Evolutionary conservation across 2,113 vertebrate genomes (phyloP).

Genomic region (Cololabis saira): DNA sequence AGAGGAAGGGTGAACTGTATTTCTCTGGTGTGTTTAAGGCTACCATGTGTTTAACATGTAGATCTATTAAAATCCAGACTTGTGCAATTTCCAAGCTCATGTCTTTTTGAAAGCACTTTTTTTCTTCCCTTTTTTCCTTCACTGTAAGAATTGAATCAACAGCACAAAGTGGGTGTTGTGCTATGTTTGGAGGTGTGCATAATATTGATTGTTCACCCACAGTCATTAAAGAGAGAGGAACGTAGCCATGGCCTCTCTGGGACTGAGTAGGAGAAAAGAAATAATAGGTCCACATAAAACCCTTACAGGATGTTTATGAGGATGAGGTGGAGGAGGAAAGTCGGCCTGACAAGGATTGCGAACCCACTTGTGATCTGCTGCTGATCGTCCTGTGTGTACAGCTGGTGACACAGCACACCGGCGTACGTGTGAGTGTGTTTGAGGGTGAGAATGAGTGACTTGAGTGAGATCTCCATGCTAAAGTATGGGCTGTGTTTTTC

Average conservation of each 20-base stretch:
- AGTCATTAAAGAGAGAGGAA: constrained; percentile 72
- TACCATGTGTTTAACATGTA: constrained; percentile 3
- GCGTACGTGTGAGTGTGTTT: constrained; percentile 7
- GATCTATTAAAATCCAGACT: constrained; percentile 1
- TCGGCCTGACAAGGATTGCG: constrained; percentile 50
- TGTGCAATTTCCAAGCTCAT: background rate
- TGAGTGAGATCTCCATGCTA: constrained; percentile 40
- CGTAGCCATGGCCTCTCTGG: constrained; percentile 58
- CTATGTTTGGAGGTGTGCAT: constrained; percentile 74
- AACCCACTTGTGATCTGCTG: constrained; percentile 44
- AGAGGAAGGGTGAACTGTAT: background rate
- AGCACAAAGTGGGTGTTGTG: constrained; percentile 58
- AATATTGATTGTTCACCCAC: constrained; percentile 75
- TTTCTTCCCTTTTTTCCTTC: constrained; percentile 10
- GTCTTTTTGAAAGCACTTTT: background rate
- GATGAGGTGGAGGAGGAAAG: constrained; percentile 43
- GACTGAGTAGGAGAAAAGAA: constrained; percentile 68
- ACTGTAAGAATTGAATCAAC: constrained; percentile 45
- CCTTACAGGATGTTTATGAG: constrained; percentile 60
- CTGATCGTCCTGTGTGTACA: constrained; percentile 39
- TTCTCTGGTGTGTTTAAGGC: constrained; percentile 7
- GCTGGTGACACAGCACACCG: constrained; percentile 51
- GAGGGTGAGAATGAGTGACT: constrained; percentile 41
- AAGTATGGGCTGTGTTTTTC: constrained; percentile 52
- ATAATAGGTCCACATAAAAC: constrained; percentile 57